Percentiles rank a stretch among this genome's conserved stretches.
Conservation (phyloP, 2,888 invertebrate species). For the Melanostoma mellinum region DNA sequence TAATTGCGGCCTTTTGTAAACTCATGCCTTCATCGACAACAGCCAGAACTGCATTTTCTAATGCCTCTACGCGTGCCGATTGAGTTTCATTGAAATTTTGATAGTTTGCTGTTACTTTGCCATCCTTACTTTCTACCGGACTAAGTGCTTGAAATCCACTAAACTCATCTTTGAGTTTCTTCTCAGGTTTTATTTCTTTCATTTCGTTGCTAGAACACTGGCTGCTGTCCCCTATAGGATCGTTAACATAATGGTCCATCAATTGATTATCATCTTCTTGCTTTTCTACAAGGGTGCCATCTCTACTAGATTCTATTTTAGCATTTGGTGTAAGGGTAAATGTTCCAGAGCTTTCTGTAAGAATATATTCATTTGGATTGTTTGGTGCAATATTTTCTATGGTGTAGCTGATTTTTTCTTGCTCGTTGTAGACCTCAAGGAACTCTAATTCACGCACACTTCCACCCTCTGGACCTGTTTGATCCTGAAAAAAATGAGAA, state of each 20-base stretch:
- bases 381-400: slow-evolving; percentile 79
- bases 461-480: slow-evolving; percentile 65
- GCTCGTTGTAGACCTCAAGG: slow-evolving; percentile 80
- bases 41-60: slow-evolving; percentile 79
- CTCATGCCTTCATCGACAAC: slow-evolving; percentile 80
- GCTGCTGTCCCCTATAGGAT: slow-evolving; percentile 65
- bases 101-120: slow-evolving; percentile 32
- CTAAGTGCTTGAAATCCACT: slow-evolving; percentile 68
- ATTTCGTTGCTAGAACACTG: slow-evolving; percentile 57
- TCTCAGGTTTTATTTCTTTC: slow-evolving; percentile 43
- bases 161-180: slow-evolving; percentile 65
- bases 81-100: slow-evolving; percentile 64
- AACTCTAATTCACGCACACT: slow-evolving; percentile 78
- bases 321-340: slow-evolving; percentile 78
- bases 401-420: slow-evolving; percentile 80
- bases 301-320: slow-evolving; percentile 75
- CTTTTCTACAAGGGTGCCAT: slow-evolving; percentile 74
- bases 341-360: slow-evolving; percentile 80
- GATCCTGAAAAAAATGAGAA: slow-evolving; percentile 58
- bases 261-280: slow-evolving; percentile 75
- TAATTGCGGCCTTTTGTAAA: slow-evolving; percentile 80
- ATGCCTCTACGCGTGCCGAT: slow-evolving; percentile 74
- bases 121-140: slow-evolving; percentile 51
- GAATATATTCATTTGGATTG: slow-evolving; percentile 79
- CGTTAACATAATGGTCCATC: slow-evolving; percentile 64